Base-by-base conservation (phyloP, 2,888 invertebrate genomes). In the Plagodis dolabraria region DNA sequence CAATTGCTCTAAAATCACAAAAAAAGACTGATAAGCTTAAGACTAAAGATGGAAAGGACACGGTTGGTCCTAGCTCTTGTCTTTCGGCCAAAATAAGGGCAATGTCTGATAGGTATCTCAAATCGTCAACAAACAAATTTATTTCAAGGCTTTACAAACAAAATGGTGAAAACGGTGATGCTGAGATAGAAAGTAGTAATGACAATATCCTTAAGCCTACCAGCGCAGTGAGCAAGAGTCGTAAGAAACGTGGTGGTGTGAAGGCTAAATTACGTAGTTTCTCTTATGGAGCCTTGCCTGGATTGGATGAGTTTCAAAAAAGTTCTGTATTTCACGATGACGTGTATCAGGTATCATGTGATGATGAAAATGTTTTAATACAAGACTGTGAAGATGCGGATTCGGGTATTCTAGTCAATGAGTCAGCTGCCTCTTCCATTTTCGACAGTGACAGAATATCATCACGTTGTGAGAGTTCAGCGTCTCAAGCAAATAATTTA, bases 341-440 rank as follows among this genome's bases (percentile, higher is more conserved):
- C 45, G 87, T 91, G 10, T 89, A 92, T 66, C 88, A 89, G 68
- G 85, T 86, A 50, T 87, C 89, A 10, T 93, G 92, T 74, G 92
- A 93, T 63, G 93, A 93, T 74, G 93, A 94, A 79, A 93, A 93
- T 71, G 85, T 93, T 53, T 83, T 94, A 53, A 87, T 94, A 71
- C 93, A 94, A 72, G 95, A 94, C 71, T 93, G 94, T 69, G 95
- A 96, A 77, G 96, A 96, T 83, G 95, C 95, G 60, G 96, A 96
- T 82, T 96, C 96, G 35, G 96, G 96, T 43, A 96, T 96, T 71
- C 90, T 96, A 77, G 95, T 96, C 72, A 96, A 95, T 75, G 95
- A 95, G 77, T 96, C 96, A 0, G 94, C 95, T 7, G 95, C 94
- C 51, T 95, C 95, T 57, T 95, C 95, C 0, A 90, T 95, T 63